Percentiles rank a stretch among this genome's conserved stretches.
Conservation (phyloP, 2,797 vertebrate species). For the Meriones psammophilus region DNA sequence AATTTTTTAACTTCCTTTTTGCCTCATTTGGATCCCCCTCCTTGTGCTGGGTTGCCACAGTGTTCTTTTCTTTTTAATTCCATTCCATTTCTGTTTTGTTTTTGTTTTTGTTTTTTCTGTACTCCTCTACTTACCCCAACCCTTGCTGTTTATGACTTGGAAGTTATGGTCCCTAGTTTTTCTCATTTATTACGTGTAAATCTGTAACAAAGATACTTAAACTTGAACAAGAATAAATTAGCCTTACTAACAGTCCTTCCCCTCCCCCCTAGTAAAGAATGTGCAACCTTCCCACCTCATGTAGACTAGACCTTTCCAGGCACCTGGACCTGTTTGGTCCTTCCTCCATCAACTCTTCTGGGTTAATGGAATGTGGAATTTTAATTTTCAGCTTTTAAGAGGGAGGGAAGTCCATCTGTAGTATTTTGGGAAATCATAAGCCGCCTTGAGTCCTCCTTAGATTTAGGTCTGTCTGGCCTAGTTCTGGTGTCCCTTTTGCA, state of each 20-base stretch:
- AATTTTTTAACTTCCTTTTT: neutral
- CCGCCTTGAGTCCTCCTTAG: neutral
- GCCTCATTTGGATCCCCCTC: neutral
- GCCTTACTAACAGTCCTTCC: neutral
- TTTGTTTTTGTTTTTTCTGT: neutral
- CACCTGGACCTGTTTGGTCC: neutral
- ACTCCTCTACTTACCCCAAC: neutral
- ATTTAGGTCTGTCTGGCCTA: neutral
- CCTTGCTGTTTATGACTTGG: neutral
- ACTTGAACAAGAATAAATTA: conserved; percentile 47
- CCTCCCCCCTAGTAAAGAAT: neutral
- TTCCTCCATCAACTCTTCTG: conserved; percentile 12
- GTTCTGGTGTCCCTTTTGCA: conserved; percentile 49
- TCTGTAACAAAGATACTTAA: conserved; percentile 60
- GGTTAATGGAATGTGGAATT: conserved; percentile 35
- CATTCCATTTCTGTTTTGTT: neutral
- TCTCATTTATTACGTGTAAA: conserved; percentile 17
- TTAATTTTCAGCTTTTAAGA: conserved; percentile 50
- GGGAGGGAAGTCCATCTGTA: neutral
- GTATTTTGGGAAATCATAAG: conserved; percentile 21
- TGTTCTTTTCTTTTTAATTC: conserved; percentile 8
- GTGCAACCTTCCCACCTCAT: neutral
- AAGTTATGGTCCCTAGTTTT: neutral
- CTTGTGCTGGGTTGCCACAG: neutral
- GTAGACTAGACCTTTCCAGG: conserved; percentile 38